Evolutionary conservation across 2,797 vertebrate species (phyloP), one percentile per base, ranked within the genome.

Genomic region (Rachycentron canadum): DNA sequence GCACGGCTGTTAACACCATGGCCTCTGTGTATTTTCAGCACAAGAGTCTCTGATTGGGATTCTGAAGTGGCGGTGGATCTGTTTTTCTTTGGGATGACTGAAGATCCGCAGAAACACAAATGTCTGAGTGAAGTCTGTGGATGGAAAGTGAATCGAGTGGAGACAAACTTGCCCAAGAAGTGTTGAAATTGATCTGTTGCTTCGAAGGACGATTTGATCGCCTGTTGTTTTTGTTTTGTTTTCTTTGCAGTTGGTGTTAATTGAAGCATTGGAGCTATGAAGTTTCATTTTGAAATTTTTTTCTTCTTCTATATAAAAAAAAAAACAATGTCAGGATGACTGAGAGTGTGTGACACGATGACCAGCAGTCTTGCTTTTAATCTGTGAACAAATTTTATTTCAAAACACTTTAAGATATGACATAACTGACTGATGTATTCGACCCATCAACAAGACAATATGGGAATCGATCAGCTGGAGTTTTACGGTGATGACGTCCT

Each of bases 391-490:
- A 3, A 45, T 79, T 65, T 58, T 7, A 73, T 84, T 81, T 55
- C 32, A 8, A 3, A 56, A 53, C 40, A 5, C 71, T 36, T 66
- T 34, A 12, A 60, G 68, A 55, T 52, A 86, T 86, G 88, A 79
- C 79, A 78, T 90, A 83, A 92, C 45, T 25, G 52, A 78, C 83
- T 81, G 86, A 93, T 93, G 91, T 30, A 81, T 89, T 59, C 89
- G 23, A 43, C 77, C 72, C 63, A 81, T 70, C 83, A 5, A 64
- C 77, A 49, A 25, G 83, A 70, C 75, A 74, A 47, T n/a, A 86
- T 86, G 86, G 89, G 82, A 64, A 64, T 71, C 7, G 83, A 89
- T 58, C 88, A 13, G 34, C 77, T 90, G 91, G 93, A 92, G 76
- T 90, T 55, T 19, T 90, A 86, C 14, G 78, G 90, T 0, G 76